phyloP scores from a whole-genome alignment of 2,888 invertebrate species.

The Campoplex nolae region DNA sequence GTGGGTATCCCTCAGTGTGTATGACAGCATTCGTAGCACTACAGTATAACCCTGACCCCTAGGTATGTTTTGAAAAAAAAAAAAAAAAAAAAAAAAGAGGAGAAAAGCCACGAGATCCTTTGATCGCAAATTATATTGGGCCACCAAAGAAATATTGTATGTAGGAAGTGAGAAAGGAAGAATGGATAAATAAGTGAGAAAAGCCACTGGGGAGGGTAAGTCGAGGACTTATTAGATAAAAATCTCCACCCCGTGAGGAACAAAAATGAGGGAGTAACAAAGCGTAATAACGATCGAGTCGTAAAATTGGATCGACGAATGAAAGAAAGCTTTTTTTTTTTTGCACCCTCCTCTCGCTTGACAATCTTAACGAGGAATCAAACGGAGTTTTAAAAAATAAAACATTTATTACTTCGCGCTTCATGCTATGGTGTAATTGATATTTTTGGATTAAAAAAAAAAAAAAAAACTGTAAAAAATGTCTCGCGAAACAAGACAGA shows the following conservation, averaged over 20 bases:
- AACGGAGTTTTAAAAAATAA: conserved; percentile 21
- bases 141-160: conserved; percentile 66
- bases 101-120: conserved; percentile 76
- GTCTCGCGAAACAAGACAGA: neutral
- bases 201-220: conserved; percentile 39
- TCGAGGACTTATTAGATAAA: conserved; percentile 45
- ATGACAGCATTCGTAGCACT: conserved; percentile 51
- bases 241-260: conserved; percentile 10
- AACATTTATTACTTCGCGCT: conserved; percentile 2
- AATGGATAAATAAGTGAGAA: conserved; percentile 48
- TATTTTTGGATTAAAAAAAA: neutral
- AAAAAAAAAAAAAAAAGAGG: conserved; percentile 66
- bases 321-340: neutral
- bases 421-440: neutral
- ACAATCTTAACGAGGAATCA: conserved; percentile 20
- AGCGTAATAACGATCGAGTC: neutral
- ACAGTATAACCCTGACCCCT: conserved; percentile 73
- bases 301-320: neutral
- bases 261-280: neutral
- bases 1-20: conserved; percentile 67
- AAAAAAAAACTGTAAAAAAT: neutral
- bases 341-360: neutral
- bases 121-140: conserved; percentile 83
- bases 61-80: conserved; percentile 73
- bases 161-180: conserved; percentile 45